Evolutionary conservation across 2,888 invertebrate species (phyloP).

Genomic region (Acanthoscelides obtectus): DNA sequence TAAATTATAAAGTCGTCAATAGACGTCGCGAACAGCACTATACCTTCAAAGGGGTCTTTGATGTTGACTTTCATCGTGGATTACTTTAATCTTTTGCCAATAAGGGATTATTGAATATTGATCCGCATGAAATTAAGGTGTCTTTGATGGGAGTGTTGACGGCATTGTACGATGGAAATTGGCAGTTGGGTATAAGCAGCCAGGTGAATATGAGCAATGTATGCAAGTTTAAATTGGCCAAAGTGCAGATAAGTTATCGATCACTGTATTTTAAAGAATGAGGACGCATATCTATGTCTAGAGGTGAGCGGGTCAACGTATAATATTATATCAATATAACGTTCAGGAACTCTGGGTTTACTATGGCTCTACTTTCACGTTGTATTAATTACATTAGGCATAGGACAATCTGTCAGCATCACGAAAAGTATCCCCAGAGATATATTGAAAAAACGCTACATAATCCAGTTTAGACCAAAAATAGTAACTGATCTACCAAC

Average conservation of each 20-base stretch:
- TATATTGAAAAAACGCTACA: too few species aligned
- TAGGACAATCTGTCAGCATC: too few species aligned
- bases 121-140: constrained; percentile 9
- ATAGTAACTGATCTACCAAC: too few species aligned
- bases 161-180: background rate
- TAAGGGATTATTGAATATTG: constrained; percentile 6
- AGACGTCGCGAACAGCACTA: background rate
- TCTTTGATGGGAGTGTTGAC: background rate
- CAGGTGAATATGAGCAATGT: background rate
- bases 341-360: too few species aligned
- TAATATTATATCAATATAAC: too few species aligned
- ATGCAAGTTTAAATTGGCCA: background rate
- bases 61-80: background rate
- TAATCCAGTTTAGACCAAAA: too few species aligned
- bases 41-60: background rate
- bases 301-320: too few species aligned
- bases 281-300: too few species aligned
- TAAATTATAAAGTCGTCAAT: background rate
- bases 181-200: background rate
- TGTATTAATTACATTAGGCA: too few species aligned
- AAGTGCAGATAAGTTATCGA: background rate
- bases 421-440: too few species aligned
- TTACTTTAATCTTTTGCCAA: background rate
- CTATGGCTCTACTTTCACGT: too few species aligned
- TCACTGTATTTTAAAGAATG: too few species aligned